Conservation (phyloP, 2,113 vertebrate genomes). For the Micromys minutus region DNA sequence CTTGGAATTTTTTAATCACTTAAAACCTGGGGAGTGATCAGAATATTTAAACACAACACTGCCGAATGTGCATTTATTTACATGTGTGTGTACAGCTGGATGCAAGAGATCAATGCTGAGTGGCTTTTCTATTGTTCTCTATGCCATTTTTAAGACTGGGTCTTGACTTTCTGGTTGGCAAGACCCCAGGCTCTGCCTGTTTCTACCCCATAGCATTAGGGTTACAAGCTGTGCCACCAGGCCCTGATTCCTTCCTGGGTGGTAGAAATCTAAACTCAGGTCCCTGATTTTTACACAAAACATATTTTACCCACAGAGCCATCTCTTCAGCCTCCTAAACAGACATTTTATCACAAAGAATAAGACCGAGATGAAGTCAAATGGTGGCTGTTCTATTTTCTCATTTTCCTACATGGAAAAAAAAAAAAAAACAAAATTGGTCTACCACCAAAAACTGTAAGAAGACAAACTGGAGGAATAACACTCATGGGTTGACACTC, state of each 20-base stretch:
- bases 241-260: not conserved
- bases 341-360: not conserved
- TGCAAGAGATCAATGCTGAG: not conserved
- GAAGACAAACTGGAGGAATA: conserved; percentile 12
- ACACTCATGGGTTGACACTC: not conserved
- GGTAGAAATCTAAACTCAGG: not conserved
- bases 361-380: conserved; percentile 27
- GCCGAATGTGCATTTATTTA: not conserved
- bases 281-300: not conserved
- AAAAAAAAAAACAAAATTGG: not conserved
- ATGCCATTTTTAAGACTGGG: not conserved
- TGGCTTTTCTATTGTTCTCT: not conserved
- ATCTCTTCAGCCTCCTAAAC: not conserved
- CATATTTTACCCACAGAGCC: not conserved
- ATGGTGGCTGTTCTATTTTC: not conserved
- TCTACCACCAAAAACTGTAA: not conserved
- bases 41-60: not conserved
- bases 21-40: not conserved
- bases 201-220: not conserved
- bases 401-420: not conserved
- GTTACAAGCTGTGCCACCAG: not conserved
- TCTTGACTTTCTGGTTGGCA: not conserved
- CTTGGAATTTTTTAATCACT: not conserved
- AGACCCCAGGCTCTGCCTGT: not conserved
- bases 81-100: not conserved